phyloP scores from a whole-genome alignment of 2,888 invertebrate genomes.

The Notodonta ziczac region DNA sequence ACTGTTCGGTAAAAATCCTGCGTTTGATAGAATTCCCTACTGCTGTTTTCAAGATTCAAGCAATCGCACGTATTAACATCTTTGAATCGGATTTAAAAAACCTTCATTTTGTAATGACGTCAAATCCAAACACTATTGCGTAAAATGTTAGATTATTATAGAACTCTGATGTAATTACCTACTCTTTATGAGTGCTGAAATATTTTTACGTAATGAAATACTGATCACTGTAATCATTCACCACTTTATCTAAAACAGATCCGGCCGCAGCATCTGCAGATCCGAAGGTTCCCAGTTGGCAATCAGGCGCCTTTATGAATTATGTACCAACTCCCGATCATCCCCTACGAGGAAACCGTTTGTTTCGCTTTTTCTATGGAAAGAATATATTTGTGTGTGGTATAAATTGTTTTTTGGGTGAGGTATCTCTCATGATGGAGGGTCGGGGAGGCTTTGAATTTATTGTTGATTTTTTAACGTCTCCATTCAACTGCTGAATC shows the following conservation, averaged over 20 bases:
- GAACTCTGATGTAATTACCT: no score
- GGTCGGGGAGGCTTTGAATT: not conserved
- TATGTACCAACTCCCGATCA: conserved; percentile 35
- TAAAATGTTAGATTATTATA: no score
- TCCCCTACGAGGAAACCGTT: conserved; percentile 18
- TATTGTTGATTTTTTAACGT: not conserved
- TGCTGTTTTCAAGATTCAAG: no score
- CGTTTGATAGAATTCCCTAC: no score
- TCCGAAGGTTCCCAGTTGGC: conserved; percentile 17
- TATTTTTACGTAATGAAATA: not conserved
- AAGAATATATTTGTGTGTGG: not conserved
- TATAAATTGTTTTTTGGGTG: not conserved
- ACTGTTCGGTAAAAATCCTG: no score
- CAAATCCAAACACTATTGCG: no score
- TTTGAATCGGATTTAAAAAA: no score
- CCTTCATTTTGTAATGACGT: no score
- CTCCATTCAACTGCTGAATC: no score
- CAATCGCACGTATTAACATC: no score
- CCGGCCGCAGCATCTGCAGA: conserved; percentile 18
- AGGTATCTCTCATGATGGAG: no score
- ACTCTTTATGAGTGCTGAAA: no score
- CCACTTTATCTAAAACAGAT: not conserved
- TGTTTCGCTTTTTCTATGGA: conserved; percentile 28
- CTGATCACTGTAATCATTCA: not conserved
- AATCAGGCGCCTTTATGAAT: conserved; percentile 43